Evolutionary conservation across 1,140 invertebrate genomes (phyloP).

Genomic region (Aphaenogaster floridana): DNA sequence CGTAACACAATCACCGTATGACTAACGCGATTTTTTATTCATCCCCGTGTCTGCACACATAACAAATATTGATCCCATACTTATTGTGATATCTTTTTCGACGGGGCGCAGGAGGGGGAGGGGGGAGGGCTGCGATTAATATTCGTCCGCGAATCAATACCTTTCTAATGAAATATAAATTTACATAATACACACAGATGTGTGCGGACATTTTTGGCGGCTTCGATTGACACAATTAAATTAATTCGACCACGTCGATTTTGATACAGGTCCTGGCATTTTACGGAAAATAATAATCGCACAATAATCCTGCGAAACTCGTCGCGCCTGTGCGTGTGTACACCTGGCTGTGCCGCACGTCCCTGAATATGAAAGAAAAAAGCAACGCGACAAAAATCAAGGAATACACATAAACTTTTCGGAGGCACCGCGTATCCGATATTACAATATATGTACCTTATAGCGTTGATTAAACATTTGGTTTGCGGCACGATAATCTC

Average conservation of each 20-base stretch:
- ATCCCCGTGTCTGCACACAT: constrained; percentile 38
- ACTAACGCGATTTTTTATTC: constrained; percentile 58
- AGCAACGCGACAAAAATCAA: constrained; percentile 1
- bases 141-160: constrained; percentile 54
- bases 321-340: neutral
- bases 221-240: constrained; percentile 49
- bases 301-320: neutral
- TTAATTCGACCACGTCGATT: constrained; percentile 29
- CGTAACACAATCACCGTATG: constrained; percentile 40
- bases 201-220: constrained; percentile 42
- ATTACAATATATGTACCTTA: constrained; percentile 63
- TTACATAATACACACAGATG: constrained; percentile 46
- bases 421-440: constrained; percentile 30
- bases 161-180: constrained; percentile 62
- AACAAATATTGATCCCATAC: constrained; percentile 61
- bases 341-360: neutral
- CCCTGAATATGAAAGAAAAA: neutral
- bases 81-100: constrained; percentile 55
- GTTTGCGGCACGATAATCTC: constrained; percentile 59
- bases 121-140: constrained; percentile 24
- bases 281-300: constrained; percentile 26
- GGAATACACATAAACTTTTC: constrained; percentile 13
- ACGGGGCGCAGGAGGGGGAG: neutral
- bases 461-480: constrained; percentile 63
- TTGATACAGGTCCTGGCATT: neutral